Conservation (phyloP, 2,113 vertebrate species). For the Engystomops pustulosus region DNA sequence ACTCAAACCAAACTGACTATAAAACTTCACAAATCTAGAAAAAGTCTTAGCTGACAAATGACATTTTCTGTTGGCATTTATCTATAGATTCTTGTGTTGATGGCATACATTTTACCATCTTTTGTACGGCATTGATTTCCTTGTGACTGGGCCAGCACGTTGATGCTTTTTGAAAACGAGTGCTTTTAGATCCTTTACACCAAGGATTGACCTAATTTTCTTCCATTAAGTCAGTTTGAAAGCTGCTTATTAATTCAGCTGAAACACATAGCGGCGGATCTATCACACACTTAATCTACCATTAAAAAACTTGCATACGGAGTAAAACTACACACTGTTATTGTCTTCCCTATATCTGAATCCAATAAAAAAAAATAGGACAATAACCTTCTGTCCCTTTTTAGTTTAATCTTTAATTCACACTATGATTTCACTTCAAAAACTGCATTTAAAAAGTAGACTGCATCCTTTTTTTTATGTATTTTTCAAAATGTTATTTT, state of each 20-base stretch:
- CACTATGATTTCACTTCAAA: too few relatives aligned
- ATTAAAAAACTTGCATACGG: constrained; percentile 12
- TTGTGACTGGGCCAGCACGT: neutral
- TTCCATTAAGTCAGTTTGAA: constrained; percentile 37
- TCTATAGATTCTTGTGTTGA: too few relatives aligned
- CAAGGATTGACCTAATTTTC: constrained; percentile 46
- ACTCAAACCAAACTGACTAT: too few relatives aligned
- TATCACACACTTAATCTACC: constrained; percentile 28
- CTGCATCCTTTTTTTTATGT: too few relatives aligned
- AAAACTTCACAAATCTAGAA: too few relatives aligned
- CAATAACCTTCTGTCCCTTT: too few relatives aligned
- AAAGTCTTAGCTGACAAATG: too few relatives aligned
- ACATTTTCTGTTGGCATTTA: too few relatives aligned
- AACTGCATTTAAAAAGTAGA: too few relatives aligned
- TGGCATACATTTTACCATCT: neutral
- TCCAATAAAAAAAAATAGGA: too few relatives aligned
- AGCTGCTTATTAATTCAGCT: constrained; percentile 38
- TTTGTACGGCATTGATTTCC: constrained; percentile 17
- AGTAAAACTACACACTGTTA: neutral
- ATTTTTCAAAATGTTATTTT: too few relatives aligned
- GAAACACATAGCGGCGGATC: constrained; percentile 7
- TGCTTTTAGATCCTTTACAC: constrained; percentile 41
- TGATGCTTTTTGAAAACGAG: neutral
- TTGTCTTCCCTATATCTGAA: neutral
- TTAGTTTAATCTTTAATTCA: too few relatives aligned